Evolutionary conservation across 2,888 invertebrate genomes (phyloP).

Genomic region (Gymnoscelis rufifasciata): DNA sequence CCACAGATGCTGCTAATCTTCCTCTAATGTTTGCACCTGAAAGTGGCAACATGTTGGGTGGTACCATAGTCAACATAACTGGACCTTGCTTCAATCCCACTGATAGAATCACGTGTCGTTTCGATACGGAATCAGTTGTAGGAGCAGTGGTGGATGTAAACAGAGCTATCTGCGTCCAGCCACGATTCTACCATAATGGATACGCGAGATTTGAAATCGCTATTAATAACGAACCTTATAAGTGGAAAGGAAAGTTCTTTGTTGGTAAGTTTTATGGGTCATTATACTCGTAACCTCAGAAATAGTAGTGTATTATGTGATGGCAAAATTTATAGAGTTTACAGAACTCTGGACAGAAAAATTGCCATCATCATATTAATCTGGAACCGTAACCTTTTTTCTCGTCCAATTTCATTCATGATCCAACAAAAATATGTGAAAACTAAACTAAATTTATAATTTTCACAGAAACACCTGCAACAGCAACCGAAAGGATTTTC

Average conservation of each 20-base stretch:
- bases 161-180: conserved; percentile 93
- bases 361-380: no score
- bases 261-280: conserved; percentile 82
- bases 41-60: conserved; percentile 98
- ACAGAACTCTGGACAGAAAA: no score
- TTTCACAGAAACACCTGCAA: conserved; percentile 89
- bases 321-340: no score
- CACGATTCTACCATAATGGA: conserved; percentile 91
- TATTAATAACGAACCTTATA: conserved; percentile 88
- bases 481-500: conserved; percentile 90
- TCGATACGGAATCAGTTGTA: conserved; percentile 88
- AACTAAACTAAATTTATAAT: not conserved
- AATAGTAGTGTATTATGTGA: no score
- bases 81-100: conserved; percentile 93
- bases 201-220: conserved; percentile 92
- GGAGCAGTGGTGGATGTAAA: conserved; percentile 89
- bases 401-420: no score
- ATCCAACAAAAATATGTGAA: no score
- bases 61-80: conserved; percentile 96
- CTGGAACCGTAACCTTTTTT: no score
- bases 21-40: conserved; percentile 94
- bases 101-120: conserved; percentile 89
- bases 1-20: conserved; percentile 86
- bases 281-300: no score
- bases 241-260: conserved; percentile 94